Conservation (phyloP, 2,797 vertebrate genomes). For the Merluccius polli region DNA sequence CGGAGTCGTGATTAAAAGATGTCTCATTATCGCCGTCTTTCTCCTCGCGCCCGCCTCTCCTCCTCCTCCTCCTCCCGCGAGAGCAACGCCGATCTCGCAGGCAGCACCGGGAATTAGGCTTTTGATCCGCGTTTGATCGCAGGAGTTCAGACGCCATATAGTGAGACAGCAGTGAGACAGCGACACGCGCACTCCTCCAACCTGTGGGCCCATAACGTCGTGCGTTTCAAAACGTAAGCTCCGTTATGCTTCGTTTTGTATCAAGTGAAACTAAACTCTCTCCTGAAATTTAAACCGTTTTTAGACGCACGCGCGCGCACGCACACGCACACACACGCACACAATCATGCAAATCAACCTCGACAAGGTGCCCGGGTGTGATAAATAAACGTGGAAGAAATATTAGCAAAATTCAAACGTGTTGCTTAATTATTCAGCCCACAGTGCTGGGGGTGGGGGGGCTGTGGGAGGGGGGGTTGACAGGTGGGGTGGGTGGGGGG, state of each 20-base stretch:
- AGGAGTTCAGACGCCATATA: not conserved
- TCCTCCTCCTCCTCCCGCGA: not conserved
- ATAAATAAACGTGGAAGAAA: not conserved
- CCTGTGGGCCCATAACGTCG: not conserved
- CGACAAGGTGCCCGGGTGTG: not conserved
- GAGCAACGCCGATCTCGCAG: no score
- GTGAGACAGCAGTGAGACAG: not conserved
- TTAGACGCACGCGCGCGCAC: no score
- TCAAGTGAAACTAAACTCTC: not conserved
- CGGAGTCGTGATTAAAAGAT: not conserved
- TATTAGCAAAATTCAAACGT: not conserved
- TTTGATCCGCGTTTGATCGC: no score
- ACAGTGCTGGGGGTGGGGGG: no score
- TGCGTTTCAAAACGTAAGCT: not conserved
- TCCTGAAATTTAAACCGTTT: not conserved
- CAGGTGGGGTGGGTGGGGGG: not conserved
- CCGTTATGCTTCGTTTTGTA: no score
- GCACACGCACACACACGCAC: no score
- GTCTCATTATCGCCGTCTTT: not conserved
- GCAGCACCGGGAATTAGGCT: not conserved
- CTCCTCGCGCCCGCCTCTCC: not conserved
- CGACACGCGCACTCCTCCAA: no score
- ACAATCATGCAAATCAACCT: not conserved
- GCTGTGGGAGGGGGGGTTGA: not conserved
- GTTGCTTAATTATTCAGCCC: not conserved